These are phyloP conservation scores for Callimorpha dominula DNA, from an alignment of 2,888 invertebrate species.

Conservation along the genomic window DNA sequence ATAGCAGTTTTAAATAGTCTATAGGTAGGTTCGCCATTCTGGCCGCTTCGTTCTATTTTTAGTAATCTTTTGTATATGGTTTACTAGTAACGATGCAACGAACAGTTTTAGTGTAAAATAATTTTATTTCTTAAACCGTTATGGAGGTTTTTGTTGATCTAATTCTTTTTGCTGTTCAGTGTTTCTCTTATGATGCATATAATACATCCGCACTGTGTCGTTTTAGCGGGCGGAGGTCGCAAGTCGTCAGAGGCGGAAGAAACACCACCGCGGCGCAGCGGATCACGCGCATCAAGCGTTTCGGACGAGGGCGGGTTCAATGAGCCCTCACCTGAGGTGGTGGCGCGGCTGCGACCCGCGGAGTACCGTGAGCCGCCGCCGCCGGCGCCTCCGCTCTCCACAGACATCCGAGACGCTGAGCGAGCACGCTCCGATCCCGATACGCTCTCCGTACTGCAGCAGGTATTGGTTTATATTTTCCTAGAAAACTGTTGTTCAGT, in stretches of 20 bases:
- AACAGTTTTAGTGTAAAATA: not conserved
- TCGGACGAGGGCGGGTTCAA: constrained; percentile 91
- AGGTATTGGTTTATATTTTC: constrained; percentile 57
- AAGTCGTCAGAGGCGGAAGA: constrained; percentile 85
- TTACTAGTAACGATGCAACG: not conserved
- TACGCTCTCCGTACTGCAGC: constrained; percentile 81
- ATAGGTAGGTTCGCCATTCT: not conserved
- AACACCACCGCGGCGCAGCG: constrained; percentile 86
- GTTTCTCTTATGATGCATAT: not conserved
- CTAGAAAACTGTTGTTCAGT: not conserved
- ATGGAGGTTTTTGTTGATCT: not conserved
- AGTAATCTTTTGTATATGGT: not conserved
- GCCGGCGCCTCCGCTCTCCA: constrained; percentile 65
- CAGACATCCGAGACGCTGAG: constrained; percentile 74
- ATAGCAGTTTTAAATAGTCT: no score
- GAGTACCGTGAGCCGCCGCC: constrained; percentile 75
- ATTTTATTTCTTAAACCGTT: not conserved
- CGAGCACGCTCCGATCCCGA: constrained; percentile 80
- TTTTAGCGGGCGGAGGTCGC: constrained; percentile 81
- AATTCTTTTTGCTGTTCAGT: not conserved
- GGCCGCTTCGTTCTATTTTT: not conserved
- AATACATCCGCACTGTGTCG: not conserved
- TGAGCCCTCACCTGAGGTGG: constrained; percentile 90
- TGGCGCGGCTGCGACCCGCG: constrained; percentile 86
- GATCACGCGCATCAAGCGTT: constrained; percentile 89